Evolutionary conservation across 2,797 vertebrate species (phyloP).

Genomic region (Rhinatrema bivittatum): DNA sequence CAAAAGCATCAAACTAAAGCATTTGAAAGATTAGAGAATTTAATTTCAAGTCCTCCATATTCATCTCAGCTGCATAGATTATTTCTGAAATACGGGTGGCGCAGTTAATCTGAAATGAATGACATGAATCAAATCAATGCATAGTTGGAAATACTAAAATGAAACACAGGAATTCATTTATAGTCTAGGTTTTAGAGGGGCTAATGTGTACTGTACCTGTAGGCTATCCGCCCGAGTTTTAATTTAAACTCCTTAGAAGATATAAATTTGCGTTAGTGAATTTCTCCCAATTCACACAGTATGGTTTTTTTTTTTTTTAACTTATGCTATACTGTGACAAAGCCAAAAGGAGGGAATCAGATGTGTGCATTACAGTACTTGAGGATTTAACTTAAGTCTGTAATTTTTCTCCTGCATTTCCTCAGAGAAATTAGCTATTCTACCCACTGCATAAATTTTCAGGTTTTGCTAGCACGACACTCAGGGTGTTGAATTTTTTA

Average conservation of each 20-base stretch:
- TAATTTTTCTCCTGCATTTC: conserved; percentile 77
- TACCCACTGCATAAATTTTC: conserved; percentile 96
- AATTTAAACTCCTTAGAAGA: conserved; percentile 35
- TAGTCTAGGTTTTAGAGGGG: too few relatives aligned
- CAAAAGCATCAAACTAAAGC: conserved; percentile 7
- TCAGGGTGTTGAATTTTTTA: conserved; percentile 97
- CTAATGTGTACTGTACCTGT: too few relatives aligned
- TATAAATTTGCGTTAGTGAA: conserved; percentile 21
- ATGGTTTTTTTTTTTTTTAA: conserved; percentile 16
- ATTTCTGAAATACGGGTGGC: conserved; percentile 1
- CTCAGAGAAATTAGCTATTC: conserved; percentile 96
- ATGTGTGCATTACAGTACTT: conserved; percentile 63
- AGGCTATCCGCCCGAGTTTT: conserved; percentile 22
- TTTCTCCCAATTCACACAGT: too few relatives aligned
- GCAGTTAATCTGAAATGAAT: not conserved
- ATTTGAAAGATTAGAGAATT: conserved; percentile 26
- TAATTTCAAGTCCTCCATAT: not conserved
- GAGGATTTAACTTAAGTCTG: conserved; percentile 82
- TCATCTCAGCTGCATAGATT: accelerated
- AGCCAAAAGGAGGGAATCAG: conserved; percentile 56
- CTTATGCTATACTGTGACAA: conserved; percentile 37
- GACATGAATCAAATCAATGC: conserved; percentile 7
- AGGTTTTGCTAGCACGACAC: conserved; percentile 90
- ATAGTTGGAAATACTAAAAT: not conserved
- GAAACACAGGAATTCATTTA: too few relatives aligned